Evolutionary conservation across 2,113 vertebrate genomes (phyloP), one percentile per base, ranked within the genome.

Genomic region (Tamias sibiricus): DNA sequence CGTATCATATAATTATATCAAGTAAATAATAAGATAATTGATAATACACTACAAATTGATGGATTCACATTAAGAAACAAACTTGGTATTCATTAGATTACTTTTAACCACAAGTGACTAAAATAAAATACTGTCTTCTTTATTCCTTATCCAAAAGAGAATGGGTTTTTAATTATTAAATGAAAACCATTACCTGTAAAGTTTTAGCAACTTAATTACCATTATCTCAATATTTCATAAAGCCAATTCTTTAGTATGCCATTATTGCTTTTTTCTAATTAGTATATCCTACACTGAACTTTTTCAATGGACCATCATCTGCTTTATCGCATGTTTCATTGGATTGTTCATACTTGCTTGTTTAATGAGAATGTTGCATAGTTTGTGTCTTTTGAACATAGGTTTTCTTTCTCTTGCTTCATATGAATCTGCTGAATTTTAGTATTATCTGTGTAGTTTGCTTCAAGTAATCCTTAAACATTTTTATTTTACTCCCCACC

Each of bases 291-390:
- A 98, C 99, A 99, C 98, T 98, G 99, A 99, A 99, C 99, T 98
- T 99, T 98, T 76, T 97, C 95, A 98, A 95, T 99, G 99, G 98
- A 99, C 98, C 99, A 99, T 99, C 99, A 99, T 99, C 99, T 99
- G 99, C 99, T 99, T 99, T 99, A 99, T 98, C 99, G 99, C 99
- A 99, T 99, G 99, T 99, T 99, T 99, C 99, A 99, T 99, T 99
- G 99, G 99, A 99, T 98, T 99, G 99, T 99, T 99, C 99, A 99
- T 99, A 99, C 99, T 99, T 99, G 99, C 99, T 99, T 99, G 99
- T 99, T 99, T 99, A 99, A 99, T 99, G 99, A 99, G 99, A 99
- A 99, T 99, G 99, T 99, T 99, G 99, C 99, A 99, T 99, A 99
- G 99, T 99, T 99, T 99, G 99, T 99, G 99, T 99, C 99, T 99